Percentiles rank a stretch among this genome's conserved stretches.
These are phyloP conservation scores for Nesidiocoris tenuis DNA, from an alignment of 2,888 invertebrate species.

Conservation along the genomic window DNA sequence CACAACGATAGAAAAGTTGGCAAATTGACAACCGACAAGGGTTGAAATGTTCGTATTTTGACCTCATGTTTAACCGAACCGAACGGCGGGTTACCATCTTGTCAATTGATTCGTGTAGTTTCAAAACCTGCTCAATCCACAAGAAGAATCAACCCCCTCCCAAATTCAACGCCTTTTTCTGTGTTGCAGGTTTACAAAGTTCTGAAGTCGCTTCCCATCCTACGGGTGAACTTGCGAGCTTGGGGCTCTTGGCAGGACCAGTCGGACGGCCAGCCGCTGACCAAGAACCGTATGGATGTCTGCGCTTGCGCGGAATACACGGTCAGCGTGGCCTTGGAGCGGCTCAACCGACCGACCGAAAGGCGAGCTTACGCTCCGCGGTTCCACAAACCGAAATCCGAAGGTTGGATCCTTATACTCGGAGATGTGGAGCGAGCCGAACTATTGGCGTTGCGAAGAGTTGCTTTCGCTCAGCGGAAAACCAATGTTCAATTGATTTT, in stretches of 20 bases:
- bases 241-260: conserved; percentile 60
- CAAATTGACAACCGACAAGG: too few relatives aligned
- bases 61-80: too few relatives aligned
- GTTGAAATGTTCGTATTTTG: too few relatives aligned
- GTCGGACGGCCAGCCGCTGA: conserved; percentile 33
- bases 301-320: conserved; percentile 74
- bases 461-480: conserved; percentile 59
- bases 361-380: conserved; percentile 44
- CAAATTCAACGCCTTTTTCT: too few relatives aligned
- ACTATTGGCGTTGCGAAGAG: conserved; percentile 78
- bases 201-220: conserved; percentile 65
- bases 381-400: conserved; percentile 83
- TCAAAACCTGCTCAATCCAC: too few relatives aligned
- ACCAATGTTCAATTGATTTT: conserved; percentile 62
- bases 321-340: conserved; percentile 53
- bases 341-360: conserved; percentile 42
- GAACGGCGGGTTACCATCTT: too few relatives aligned
- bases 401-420: conserved; percentile 90
- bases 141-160: too few relatives aligned
- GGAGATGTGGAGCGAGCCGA: conserved; percentile 71
- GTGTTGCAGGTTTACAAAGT: conserved; percentile 57
- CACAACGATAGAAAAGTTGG: too few relatives aligned
- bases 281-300: conserved; percentile 60
- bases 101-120: too few relatives aligned
- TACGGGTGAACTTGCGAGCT: conserved; percentile 61